A percentile compares a stretch with the other conserved stretches of the same genome.
Conservation (phyloP, 1,140 invertebrate species). For the Aethina tumida region DNA sequence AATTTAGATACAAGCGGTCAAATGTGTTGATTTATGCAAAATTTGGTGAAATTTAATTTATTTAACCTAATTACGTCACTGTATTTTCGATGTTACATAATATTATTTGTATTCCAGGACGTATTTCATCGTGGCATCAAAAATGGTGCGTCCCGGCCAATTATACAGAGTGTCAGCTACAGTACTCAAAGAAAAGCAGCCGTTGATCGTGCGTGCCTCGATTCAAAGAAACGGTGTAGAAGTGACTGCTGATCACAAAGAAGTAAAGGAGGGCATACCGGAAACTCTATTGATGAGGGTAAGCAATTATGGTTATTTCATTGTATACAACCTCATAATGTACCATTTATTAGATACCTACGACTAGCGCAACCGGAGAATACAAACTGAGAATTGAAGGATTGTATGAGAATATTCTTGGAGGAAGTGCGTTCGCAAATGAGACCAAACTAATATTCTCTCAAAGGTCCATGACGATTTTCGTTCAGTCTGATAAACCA, state of each 20-base stretch:
- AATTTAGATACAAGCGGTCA: no score
- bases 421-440: constrained; percentile 76
- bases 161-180: constrained; percentile 75
- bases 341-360: constrained; percentile 52
- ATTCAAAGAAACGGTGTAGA: constrained; percentile 82
- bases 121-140: constrained; percentile 80
- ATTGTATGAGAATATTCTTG: constrained; percentile 70
- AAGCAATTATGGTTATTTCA: constrained; percentile 20
- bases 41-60: no score
- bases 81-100: no score
- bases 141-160: constrained; percentile 76
- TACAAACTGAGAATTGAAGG: constrained; percentile 86
- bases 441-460: constrained; percentile 72
- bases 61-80: no score
- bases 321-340: neutral
- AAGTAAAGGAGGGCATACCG: constrained; percentile 68
- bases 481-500: constrained; percentile 91
- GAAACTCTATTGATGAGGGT: constrained; percentile 75
- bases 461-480: constrained; percentile 87
- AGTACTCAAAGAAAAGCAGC: constrained; percentile 58
- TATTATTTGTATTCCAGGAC: constrained; percentile 43
- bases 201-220: constrained; percentile 70
- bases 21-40: no score
- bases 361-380: constrained; percentile 66
- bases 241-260: constrained; percentile 62